These are phyloP conservation scores for Porites lobata DNA, from an alignment of 92 coral and sea anemone species.

Conservation along the genomic window DNA sequence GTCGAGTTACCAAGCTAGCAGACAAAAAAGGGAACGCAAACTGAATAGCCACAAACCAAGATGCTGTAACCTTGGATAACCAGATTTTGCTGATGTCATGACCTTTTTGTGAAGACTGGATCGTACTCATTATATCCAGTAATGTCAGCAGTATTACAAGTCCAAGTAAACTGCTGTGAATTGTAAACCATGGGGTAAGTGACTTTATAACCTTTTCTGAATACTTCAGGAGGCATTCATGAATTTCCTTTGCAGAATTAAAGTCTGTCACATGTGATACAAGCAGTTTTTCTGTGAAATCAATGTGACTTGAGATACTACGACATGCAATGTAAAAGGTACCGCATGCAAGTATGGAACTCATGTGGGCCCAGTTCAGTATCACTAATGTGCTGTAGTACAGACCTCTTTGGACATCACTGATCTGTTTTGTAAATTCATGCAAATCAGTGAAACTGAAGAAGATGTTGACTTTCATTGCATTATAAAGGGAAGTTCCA, in stretches of 20 bases:
- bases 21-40: slow-evolving; percentile 79
- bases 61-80: slow-evolving; percentile 66
- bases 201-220: slow-evolving; percentile 64
- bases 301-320: slow-evolving; percentile 68
- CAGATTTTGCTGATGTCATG: slow-evolving; percentile 30
- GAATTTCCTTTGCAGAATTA: slow-evolving; percentile 61
- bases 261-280: slow-evolving; percentile 54
- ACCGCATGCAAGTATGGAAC: slow-evolving; percentile 68
- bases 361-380: slow-evolving; percentile 66
- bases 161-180: slow-evolving; percentile 46
- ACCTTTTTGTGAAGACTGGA: not conserved
- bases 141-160: not conserved
- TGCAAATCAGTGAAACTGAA: slow-evolving; percentile 71
- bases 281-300: slow-evolving; percentile 62
- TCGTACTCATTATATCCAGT: not conserved
- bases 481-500: slow-evolving; percentile 40
- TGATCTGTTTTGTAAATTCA: slow-evolving; percentile 58
- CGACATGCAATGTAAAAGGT: slow-evolving; percentile 70
- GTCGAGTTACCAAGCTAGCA: slow-evolving; percentile 76
- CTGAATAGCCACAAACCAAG: slow-evolving; percentile 69
- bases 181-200: slow-evolving; percentile 61
- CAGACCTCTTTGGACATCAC: slow-evolving; percentile 38
- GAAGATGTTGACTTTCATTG: slow-evolving; percentile 58
- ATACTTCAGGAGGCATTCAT: slow-evolving; percentile 71
- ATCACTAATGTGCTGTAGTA: slow-evolving; percentile 43